Base-by-base conservation (phyloP, 2,797 vertebrate genomes). In the Anguilla obscura region DNA sequence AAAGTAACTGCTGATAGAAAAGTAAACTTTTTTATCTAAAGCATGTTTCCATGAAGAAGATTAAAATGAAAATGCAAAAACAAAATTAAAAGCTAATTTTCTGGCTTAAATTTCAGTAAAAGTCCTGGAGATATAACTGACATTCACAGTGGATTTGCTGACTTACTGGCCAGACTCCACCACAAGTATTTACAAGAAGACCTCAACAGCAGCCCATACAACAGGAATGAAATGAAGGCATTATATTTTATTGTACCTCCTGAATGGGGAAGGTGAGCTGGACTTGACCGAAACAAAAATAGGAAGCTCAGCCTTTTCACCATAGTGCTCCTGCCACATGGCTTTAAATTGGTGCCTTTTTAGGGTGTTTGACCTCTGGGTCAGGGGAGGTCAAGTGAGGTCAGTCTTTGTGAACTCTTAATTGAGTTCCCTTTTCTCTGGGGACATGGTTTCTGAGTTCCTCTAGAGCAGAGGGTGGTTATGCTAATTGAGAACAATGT, bases 181-280 rank as follows among this genome's bases (percentile, higher is more conserved):
- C 21, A 80, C n/a, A 18, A 54, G 12, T 10, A 12, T 58, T 14
- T 33, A 54, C 2, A 21, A 84, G 27, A 95, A 92, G 89, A 90
- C 92, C 94, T 93, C 94, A 94, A 85, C 90, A 27, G 92, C 91
- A 92, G 88, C 92, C 90, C 94, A 94, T 94, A 94, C 91, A 92
- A 92, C 87, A 89, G 93, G 94, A 95, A 93, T 93, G 92, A 93
- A 52, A 94, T 94, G 95, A 95, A 95, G 93, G 90, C 92, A 91
- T 91, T 92, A 94, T 45, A 93, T 94, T 93, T 94, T 93, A 48
- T 83, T 56, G 93, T 93, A 93, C 93, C 93, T 91, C 93, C 93
- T 93, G 92, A 87, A 85, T 54, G 89, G 88, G 85, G 91, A 91
- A 92, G 93, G 87, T 90, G 91, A 87, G 93, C 91, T 92, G 95